A percentile compares a stretch with the other conserved stretches of the same genome.
phyloP scores from a whole-genome alignment of 2,888 invertebrate genomes.

The Pyralis farinalis region DNA sequence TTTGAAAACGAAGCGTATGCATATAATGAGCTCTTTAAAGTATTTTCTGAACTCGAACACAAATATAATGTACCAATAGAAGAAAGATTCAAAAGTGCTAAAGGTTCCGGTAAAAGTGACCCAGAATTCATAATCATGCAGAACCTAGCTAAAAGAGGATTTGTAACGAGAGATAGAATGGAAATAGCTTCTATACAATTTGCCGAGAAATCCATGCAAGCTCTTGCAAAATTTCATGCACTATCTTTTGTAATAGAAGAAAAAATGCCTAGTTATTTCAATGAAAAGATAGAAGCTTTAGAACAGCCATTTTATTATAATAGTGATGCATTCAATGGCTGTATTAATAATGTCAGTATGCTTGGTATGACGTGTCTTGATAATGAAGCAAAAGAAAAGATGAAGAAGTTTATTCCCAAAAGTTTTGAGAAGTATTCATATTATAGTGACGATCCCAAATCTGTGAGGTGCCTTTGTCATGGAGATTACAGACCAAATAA shows the following conservation, averaged over 20 bases:
- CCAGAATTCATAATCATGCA: conserved; percentile 43
- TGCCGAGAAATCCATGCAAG: conserved; percentile 28
- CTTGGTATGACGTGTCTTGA: conserved; percentile 15
- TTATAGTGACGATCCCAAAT: not conserved
- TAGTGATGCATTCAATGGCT: conserved; percentile 23
- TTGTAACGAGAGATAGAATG: conserved; percentile 28
- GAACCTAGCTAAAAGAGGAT: conserved; percentile 40
- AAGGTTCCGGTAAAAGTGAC: conserved; percentile 34
- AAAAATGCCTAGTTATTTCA: conserved; percentile 27
- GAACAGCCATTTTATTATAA: conserved; percentile 17
- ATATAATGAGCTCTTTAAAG: conserved; percentile 38
- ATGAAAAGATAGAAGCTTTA: conserved; percentile 19
- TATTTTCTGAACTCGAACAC: conserved; percentile 38
- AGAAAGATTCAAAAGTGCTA: conserved; percentile 37
- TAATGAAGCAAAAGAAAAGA: conserved; percentile 15
- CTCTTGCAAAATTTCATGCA: conserved; percentile 40
- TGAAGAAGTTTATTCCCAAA: conserved; percentile 14
- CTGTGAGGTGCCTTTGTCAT: conserved; percentile 25
- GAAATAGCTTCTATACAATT: conserved; percentile 28
- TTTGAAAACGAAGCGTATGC: conserved; percentile 40
- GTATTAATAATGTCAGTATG: conserved; percentile 18
- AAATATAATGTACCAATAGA: conserved; percentile 31
- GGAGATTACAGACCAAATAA: conserved; percentile 40
- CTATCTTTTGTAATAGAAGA: conserved; percentile 34
- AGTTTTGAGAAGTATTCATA: not conserved